Conservation (phyloP, 2,888 invertebrate genomes). For the Thera obeliscata region DNA sequence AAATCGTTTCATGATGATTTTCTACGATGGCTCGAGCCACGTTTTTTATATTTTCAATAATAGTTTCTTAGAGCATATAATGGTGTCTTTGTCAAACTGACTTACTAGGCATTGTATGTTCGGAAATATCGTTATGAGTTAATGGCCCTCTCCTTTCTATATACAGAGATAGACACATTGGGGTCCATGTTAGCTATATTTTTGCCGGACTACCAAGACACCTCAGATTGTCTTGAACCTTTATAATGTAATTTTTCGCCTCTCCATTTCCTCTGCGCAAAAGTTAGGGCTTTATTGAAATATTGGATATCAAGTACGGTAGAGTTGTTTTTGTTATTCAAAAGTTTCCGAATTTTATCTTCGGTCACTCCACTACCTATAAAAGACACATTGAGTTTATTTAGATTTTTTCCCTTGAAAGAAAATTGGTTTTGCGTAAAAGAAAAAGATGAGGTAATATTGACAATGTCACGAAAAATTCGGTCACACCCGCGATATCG, state of each 20-base stretch:
- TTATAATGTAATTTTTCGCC: constrained; percentile 80
- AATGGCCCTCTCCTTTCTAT: no score
- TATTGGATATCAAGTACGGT: constrained; percentile 81
- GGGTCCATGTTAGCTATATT: constrained; percentile 7
- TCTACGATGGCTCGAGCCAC: no score
- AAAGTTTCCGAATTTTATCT: constrained; percentile 65
- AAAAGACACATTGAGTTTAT: constrained; percentile 64
- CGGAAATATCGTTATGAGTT: no score
- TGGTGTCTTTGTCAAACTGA: no score
- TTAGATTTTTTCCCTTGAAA: constrained; percentile 60
- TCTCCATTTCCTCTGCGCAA: constrained; percentile 75
- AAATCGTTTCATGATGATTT: background rate
- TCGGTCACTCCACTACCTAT: constrained; percentile 52
- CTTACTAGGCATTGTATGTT: no score
- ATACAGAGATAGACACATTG: no score
- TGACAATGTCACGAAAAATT: constrained; percentile 53
- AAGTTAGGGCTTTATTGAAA: constrained; percentile 80
- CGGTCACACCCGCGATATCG: constrained; percentile 45
- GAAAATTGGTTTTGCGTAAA: constrained; percentile 60
- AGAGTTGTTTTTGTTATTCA: constrained; percentile 77
- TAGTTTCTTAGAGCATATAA: no score
- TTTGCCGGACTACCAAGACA: constrained; percentile 56
- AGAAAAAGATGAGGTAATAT: constrained; percentile 57
- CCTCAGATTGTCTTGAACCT: constrained; percentile 72
- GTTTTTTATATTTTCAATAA: no score